A percentile compares a stretch with the other conserved stretches of the same genome.
Conservation (phyloP, 2,113 vertebrate species). For the Sisor rabdophorus region DNA sequence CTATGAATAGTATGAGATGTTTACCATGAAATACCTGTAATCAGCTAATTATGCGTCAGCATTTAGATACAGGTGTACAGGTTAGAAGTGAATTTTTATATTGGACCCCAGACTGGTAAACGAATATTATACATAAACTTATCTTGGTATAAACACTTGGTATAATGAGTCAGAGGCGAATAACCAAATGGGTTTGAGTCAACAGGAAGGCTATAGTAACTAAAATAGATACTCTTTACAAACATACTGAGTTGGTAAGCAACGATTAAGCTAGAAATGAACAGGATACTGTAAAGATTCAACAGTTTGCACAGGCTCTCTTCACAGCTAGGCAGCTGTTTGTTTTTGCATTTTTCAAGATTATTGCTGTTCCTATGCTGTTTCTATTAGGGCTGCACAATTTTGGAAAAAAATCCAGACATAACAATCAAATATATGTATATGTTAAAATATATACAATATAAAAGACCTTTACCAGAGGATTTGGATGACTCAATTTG, state of each 20-base stretch:
- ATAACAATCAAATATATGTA: too few species aligned
- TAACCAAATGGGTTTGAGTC: not conserved
- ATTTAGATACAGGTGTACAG: not conserved
- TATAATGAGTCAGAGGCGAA: not conserved
- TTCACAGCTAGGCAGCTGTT: not conserved
- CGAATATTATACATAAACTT: not conserved
- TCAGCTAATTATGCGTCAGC: not conserved
- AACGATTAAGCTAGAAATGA: not conserved
- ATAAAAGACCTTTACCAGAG: too few species aligned
- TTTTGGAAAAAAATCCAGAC: too few species aligned
- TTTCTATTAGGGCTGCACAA: not conserved
- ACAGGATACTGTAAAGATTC: not conserved
- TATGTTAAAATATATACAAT: too few species aligned
- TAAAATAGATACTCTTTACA: not conserved
- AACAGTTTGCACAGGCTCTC: not conserved
- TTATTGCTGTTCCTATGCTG: too few species aligned
- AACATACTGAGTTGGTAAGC: not conserved
- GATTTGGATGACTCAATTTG: too few species aligned
- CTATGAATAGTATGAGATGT: conserved; percentile 16
- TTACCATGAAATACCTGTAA: not conserved
- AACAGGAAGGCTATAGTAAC: not conserved
- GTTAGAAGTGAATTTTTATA: not conserved
- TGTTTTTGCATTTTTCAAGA: not conserved
- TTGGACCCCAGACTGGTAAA: not conserved
- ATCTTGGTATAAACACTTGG: not conserved